Evolutionary conservation across 2,113 vertebrate species (phyloP).

Genomic region (Synodontis membranacea): DNA sequence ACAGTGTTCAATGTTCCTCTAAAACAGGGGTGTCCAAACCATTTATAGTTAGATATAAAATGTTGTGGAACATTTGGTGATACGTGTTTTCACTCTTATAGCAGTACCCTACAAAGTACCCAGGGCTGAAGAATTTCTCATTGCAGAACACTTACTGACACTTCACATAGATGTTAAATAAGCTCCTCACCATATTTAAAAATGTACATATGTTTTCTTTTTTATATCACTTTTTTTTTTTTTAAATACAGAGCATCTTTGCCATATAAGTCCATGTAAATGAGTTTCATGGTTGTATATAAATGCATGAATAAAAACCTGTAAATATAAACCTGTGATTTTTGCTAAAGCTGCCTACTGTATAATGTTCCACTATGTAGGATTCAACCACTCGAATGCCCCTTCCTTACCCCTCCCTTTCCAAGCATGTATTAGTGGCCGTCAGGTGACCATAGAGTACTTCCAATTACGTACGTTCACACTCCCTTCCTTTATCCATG

Average conservation of each 20-base stretch:
- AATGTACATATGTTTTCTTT: background rate
- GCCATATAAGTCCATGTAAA: background rate
- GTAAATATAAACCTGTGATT: background rate
- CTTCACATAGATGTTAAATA: background rate
- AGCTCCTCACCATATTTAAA: background rate
- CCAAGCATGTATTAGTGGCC: too few species aligned
- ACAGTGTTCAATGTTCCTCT: too few species aligned
- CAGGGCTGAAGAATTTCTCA: background rate
- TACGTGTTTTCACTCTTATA: background rate
- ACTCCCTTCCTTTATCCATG: too few species aligned
- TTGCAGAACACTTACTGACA: too few species aligned
- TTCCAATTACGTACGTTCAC: too few species aligned
- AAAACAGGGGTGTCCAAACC: too few species aligned
- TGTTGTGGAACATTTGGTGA: too few species aligned
- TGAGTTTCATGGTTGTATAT: background rate
- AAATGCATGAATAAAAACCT: background rate
- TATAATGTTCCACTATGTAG: background rate
- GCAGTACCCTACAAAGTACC: background rate
- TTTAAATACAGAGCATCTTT: background rate
- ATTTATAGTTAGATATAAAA: too few species aligned
- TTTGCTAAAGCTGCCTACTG: background rate
- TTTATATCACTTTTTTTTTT: background rate
- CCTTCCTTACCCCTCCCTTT: too few species aligned
- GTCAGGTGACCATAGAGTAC: background rate
- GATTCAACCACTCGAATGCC: too few species aligned